Evolutionary conservation across 2,113 vertebrate species (phyloP).

Genomic region (Gobio gobio): DNA sequence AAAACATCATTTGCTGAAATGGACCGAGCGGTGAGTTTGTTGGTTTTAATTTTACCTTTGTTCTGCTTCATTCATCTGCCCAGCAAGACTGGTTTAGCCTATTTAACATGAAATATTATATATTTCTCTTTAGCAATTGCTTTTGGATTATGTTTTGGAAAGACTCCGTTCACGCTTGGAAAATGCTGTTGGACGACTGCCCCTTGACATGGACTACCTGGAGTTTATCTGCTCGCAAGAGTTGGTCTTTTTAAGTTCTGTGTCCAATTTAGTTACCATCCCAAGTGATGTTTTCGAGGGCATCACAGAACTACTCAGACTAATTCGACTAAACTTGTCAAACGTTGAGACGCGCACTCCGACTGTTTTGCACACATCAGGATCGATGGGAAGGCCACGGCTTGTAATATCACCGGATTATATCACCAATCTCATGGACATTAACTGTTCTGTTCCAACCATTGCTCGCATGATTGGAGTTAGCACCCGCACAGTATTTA

Average conservation of each 20-base stretch:
- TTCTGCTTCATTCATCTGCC: not conserved
- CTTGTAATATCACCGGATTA: not conserved
- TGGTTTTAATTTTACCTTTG: not conserved
- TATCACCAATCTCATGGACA: not conserved
- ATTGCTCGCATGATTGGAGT: not conserved
- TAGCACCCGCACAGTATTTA: not conserved
- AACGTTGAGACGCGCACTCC: not conserved
- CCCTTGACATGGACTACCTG: slow-evolving; percentile 11
- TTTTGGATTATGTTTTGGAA: slow-evolving; percentile 19
- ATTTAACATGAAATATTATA: not conserved
- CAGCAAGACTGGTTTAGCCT: not conserved
- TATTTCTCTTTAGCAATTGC: not conserved
- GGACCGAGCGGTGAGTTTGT: no score
- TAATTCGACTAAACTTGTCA: not conserved
- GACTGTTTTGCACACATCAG: not conserved
- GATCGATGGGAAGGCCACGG: not conserved
- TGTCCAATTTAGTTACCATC: slow-evolving; percentile 28
- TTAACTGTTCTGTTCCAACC: not conserved
- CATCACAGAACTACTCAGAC: not conserved
- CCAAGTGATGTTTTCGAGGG: not conserved
- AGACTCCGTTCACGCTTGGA: slow-evolving; percentile 1
- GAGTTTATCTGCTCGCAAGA: slow-evolving; percentile 19
- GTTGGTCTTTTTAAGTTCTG: slow-evolving; percentile 26
- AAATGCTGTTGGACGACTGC: not conserved
- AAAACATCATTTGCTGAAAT: no score